Evolutionary conservation across 2,797 vertebrate genomes (phyloP).

Genomic region (Intellagama lesueurii): DNA sequence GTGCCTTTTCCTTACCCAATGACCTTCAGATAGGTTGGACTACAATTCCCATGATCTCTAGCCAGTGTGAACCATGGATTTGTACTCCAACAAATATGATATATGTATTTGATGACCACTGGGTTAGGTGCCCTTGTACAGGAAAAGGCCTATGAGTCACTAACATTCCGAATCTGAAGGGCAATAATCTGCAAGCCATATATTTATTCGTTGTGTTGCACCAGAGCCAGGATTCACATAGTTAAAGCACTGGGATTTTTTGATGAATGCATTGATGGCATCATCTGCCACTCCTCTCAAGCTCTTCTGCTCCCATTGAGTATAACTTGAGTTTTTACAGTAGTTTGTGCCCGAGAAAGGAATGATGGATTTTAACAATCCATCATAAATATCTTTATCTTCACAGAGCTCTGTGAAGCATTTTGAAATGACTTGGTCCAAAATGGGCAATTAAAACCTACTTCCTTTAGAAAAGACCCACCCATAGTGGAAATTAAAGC

Average conservation of each 20-base stretch:
- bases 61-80: no score
- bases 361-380: not conserved
- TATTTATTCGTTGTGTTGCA: not conserved
- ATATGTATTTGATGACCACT: no score
- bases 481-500: no score
- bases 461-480: no score
- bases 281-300: not conserved
- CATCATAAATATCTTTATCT: not conserved
- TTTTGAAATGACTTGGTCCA: no score
- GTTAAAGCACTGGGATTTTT: not conserved
- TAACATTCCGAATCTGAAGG: no score
- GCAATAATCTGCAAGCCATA: not conserved
- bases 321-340: not conserved
- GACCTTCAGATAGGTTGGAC: not conserved
- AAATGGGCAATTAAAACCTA: no score
- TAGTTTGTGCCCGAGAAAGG: not conserved
- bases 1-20: not conserved
- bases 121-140: no score
- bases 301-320: not conserved
- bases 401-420: no score
- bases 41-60: not conserved
- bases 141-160: no score
- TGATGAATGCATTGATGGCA: not conserved
- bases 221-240: not conserved
- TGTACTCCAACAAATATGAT: no score